Evolutionary conservation across 2,113 vertebrate genomes (phyloP).

Genomic region (human): GRCh38 chr20:44446001-44446500

Average conservation of each 20-base stretch:
- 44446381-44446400: neutral
- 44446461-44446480: neutral
- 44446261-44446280: neutral
- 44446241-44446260: neutral
- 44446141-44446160: neutral
- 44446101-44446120: neutral
- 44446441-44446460: neutral
- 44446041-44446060: neutral
- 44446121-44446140: neutral
- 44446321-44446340: neutral
- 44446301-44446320: neutral
- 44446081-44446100: neutral
- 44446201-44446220: neutral
- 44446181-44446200: neutral
- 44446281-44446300: neutral
- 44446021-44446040: neutral
- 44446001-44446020: neutral
- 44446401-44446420: neutral
- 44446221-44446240: neutral
- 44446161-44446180: too few species aligned
- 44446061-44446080: neutral
- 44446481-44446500: neutral
- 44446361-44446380: neutral
- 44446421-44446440: neutral
- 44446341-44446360: neutral